These are phyloP conservation scores for Todiramphus saurophagus DNA, from an alignment of 2,113 vertebrate genomes.

Conservation along the genomic window DNA sequence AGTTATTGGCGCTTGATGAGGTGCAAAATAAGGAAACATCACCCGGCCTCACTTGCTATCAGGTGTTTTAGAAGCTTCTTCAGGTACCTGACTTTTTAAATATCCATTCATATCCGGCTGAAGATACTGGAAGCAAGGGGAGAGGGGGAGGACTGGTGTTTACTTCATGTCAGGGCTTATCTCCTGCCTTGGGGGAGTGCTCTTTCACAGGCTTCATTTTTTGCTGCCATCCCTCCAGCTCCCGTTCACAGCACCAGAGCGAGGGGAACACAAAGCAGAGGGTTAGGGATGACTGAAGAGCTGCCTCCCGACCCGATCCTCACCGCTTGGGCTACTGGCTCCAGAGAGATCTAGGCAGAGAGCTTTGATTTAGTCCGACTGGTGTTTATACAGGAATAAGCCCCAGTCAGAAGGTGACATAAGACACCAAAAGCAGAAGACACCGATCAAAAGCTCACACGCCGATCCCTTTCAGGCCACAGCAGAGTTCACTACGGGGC, in stretches of 20 bases:
- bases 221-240: background rate
- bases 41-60: background rate
- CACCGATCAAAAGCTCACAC: background rate
- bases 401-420: background rate
- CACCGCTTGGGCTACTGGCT: background rate
- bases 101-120: background rate
- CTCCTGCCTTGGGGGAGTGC: background rate
- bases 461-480: background rate
- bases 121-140: background rate
- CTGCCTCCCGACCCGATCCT: fast-evolving
- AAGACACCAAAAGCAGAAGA: background rate
- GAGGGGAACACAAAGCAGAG: background rate
- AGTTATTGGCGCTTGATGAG: background rate
- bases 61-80: background rate
- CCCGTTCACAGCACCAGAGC: background rate
- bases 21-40: background rate
- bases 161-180: background rate
- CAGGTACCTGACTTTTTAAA: background rate
- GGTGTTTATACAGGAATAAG: background rate
- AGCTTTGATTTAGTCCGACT: background rate
- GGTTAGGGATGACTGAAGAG: background rate
- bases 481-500: background rate
- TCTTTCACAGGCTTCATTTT: background rate
- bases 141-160: background rate
- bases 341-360: background rate